Evolutionary conservation across 2,113 vertebrate genomes (phyloP), one percentile per base, ranked within the genome.

Genomic region (Pheucticus melanocephalus): DNA sequence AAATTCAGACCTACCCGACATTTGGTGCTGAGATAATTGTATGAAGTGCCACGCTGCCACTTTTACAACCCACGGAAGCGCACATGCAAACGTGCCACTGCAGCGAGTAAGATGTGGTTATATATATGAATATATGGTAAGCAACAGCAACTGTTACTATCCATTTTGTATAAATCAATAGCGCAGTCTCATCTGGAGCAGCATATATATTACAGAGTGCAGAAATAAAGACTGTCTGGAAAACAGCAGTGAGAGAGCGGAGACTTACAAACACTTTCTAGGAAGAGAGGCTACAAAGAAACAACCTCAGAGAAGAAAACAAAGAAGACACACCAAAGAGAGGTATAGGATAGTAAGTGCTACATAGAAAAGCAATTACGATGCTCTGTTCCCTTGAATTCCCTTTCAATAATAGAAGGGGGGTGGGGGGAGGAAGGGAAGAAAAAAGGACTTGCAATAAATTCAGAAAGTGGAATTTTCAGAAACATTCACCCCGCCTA

Each of bases 301-400:
- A 69, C 8, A 48, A 63, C 23, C 19, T 48, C 56, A 76, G 48
- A 85, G 80, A 91, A 84, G 42, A 60, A 57, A 94, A 84, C 54
- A 81, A 84, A 91, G 61, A 54, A 6, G n/a, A 73, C 63, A 61
- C 20, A 37, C 6, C 35, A 60, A 33, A 78, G 13, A 85, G 27
- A 27, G 71, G n/a, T 69, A 23, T 23, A 65, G 64, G 45, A 44
- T 2, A 81, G 28, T 42, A 83, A 95, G 69, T 60, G 65, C 61
- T 82, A 93, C 92, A 84, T 0, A 87, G 65, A 84, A 96, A 95
- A 89, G 44, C 81, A 91, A 82, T 84, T 92, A 89, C 39, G 65
- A 75, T 12, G 17, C 11, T 60, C 21, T 71, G 51, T 53, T 87
- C n/a, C 30, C n/a, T 25, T 8, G 28, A 89, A 64, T 6, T 66